Evolutionary conservation across 2,113 vertebrate species (phyloP).

Genomic region (Mystacornis crossleyi): DNA sequence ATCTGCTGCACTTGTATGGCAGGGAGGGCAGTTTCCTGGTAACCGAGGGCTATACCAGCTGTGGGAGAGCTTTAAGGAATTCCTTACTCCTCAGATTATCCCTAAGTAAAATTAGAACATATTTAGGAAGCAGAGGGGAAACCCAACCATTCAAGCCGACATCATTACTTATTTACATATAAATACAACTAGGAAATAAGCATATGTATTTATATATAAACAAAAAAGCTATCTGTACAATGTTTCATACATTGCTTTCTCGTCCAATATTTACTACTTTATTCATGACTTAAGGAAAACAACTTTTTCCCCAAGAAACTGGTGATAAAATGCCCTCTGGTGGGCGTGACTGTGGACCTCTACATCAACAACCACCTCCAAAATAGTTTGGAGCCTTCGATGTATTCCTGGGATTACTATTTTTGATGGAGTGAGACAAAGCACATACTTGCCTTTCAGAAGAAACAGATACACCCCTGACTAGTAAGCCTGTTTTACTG

Average conservation of each 20-base stretch:
- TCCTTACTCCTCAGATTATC: not conserved
- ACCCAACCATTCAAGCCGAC: conserved; percentile 21
- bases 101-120: not conserved
- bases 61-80: not conserved
- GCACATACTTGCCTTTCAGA: conserved; percentile 1
- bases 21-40: not conserved
- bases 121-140: conserved; percentile 15
- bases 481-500: not conserved
- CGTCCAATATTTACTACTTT: conserved; percentile 23
- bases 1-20: not conserved
- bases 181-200: conserved; percentile 62
- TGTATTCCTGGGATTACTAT: conserved; percentile 15
- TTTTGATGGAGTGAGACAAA: conserved; percentile 54
- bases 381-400: not conserved
- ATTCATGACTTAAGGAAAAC: conserved; percentile 8
- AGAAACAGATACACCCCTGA: not conserved
- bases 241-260: conserved; percentile 9
- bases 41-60: not conserved
- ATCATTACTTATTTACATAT: conserved; percentile 61
- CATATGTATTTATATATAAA: conserved; percentile 65
- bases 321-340: conserved; percentile 80
- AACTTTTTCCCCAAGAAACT: conserved; percentile 55
- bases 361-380: conserved; percentile 1
- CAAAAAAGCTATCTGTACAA: conserved; percentile 34
- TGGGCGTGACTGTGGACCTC: conserved; percentile 70